Conservation (phyloP, 2,797 vertebrate species). For the Eospalax fontanierii region DNA sequence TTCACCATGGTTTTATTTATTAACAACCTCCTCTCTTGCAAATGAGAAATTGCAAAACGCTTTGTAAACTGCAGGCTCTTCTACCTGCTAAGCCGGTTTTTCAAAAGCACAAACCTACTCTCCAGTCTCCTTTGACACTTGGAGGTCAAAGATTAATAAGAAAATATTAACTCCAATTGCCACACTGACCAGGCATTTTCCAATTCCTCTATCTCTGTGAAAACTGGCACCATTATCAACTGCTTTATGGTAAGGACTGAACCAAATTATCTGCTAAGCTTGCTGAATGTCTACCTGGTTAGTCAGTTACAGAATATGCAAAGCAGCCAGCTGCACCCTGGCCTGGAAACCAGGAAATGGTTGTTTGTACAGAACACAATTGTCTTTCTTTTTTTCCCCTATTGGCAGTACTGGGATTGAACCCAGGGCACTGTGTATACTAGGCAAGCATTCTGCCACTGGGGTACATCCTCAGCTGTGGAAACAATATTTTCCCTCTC, state of each 20-base stretch:
- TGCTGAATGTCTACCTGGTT: neutral
- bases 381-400: neutral
- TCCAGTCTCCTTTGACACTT: constrained; percentile 9
- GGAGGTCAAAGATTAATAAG: constrained; percentile 61
- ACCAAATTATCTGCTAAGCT: neutral
- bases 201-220: neutral
- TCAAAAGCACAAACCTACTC: constrained; percentile 31
- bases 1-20: neutral
- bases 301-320: neutral
- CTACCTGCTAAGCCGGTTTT: constrained; percentile 51
- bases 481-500: neutral
- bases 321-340: neutral
- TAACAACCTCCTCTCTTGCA: constrained; percentile 54
- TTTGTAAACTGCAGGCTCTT: neutral
- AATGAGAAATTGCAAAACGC: constrained; percentile 67
- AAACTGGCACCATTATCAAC: neutral
- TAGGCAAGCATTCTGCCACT: no score
- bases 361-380: accelerated
- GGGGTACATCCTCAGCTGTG: no score
- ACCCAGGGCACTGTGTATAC: no score
- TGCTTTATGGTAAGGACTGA: neutral
- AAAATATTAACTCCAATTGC: neutral
- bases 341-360: constrained; percentile 19
- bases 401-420: no score
- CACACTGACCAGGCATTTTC: neutral